Evolutionary conservation across 2,888 invertebrate genomes (phyloP), one percentile per base, ranked within the genome.

Genomic region (Bugula neritina): DNA sequence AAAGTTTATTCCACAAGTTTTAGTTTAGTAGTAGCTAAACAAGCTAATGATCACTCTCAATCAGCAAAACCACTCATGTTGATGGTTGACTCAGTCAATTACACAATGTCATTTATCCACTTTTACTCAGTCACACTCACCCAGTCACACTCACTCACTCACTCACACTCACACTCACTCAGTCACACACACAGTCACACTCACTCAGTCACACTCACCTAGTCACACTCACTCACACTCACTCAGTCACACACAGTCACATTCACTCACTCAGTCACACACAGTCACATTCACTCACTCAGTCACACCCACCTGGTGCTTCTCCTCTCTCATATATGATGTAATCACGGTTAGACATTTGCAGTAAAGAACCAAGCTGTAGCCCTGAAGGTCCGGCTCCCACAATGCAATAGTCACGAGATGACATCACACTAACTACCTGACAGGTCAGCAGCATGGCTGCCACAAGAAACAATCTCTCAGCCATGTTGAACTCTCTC

Each of bases 381-480:
- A 85, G 79, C 3, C 85, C 85, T 1, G 80, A 78, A 1, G 85
- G 85, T 21, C 85, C 85, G n/a, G 84, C 85, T 13, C 85, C 85
- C 1, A 85, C 79, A 34, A 85, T 77, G 75, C 85, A 84, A 78
- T 86, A 86, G 69, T 86, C 81, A 31, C 10, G 27, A 63, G 63
- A 25, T 31, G 10, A 23, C n/a, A 23, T 55, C 3, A 5, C 55
- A 43, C 43, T 43, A 43, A 17, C 43, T 43, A 17, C 5, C 43
- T 43, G 17, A 43, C 43, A 43, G 43, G 43, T 43, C 43, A 17
- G 43, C 43, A 43, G 17, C 5, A n/a, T n/a, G n/a, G n/a, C n/a
- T n/a, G n/a, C n/a, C n/a, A n/a, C n/a, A n/a, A n/a, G n/a, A n/a
- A n/a, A n/a, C n/a, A n/a, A n/a, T n/a, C n/a, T n/a, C n/a, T n/a